Base-by-base conservation (phyloP, 2,888 invertebrate species). In the Mythimna lalbum region DNA sequence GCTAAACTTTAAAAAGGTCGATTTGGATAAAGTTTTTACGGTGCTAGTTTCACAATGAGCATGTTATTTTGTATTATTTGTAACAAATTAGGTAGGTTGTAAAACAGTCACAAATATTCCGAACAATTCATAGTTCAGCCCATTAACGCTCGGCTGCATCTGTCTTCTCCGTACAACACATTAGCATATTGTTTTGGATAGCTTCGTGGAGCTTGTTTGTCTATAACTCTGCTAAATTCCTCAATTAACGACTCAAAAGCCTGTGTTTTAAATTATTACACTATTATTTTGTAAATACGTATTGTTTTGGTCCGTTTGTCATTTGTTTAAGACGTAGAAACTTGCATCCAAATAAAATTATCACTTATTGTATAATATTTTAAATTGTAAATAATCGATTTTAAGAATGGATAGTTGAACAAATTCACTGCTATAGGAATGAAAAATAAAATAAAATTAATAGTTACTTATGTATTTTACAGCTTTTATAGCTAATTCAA, bases 261-360 rank as follows among this genome's bases (percentile, higher is more conserved):
- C 50, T 70, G 36, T 62, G 50, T n/a, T 47, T 78, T 53, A 47
- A 70, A 49, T 78, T 43, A 82, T 81, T 78, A 31, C 27, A 39
- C 63, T 50, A 79, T 82, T 73, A 72, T 57, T 82, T 66, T 79
- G 80, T 78, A 78, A 78, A 79, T 79, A 82, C 55, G 19, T 59
- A 76, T 70, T 78, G 78, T 71, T 82, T 61, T 47, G 39, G 57
- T n/a, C 36, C 14, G 62, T 66, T 57, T 76, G 27, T 57, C n/a
- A 52, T 66, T 47, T 75, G 10, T 67, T 43, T 36, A 53, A 43
- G 52, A 62, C 17, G 2, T 33, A 50, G 12, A 21, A 33, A 47
- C n/a, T 21, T 53, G 39, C 23, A 43, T 77, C 12, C 31, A 50
- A 56, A 70, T n/a, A 6, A 55, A 63, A 36, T 65, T 39, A 63